phyloP scores from a whole-genome alignment of 2,113 vertebrate genomes.

The Cathartes aura region DNA sequence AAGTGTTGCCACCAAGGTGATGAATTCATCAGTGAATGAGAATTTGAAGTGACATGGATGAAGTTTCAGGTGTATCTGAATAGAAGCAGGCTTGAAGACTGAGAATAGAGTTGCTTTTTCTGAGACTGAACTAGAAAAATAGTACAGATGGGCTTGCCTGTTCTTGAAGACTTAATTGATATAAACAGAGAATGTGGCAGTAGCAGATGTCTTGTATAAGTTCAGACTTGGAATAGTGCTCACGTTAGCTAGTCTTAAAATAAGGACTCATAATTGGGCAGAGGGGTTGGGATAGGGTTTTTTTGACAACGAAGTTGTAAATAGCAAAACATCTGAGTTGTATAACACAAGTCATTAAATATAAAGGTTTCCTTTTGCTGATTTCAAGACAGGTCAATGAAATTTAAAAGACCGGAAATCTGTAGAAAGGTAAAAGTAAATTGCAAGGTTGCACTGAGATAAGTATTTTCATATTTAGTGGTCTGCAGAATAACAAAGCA shows the following conservation, averaged over 20 bases:
- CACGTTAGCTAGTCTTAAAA: background rate
- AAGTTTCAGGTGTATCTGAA: background rate
- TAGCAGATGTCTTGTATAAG: background rate
- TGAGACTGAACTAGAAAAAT: background rate
- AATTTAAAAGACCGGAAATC: background rate
- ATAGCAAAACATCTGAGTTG: background rate
- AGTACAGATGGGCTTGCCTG: background rate
- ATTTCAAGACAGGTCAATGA: background rate
- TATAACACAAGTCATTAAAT: background rate
- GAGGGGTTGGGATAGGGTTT: accelerated
- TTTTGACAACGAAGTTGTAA: background rate
- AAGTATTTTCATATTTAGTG: background rate
- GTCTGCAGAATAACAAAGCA: background rate
- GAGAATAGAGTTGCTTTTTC: background rate
- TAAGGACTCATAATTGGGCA: background rate
- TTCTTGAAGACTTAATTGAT: background rate
- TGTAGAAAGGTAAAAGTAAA: background rate
- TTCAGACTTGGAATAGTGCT: background rate
- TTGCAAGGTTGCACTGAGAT: background rate
- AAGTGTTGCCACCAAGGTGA: constrained; percentile 12
- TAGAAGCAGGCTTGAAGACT: background rate
- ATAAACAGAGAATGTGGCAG: background rate
- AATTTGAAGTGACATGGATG: background rate
- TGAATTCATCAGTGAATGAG: background rate
- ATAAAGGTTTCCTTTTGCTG: background rate